phyloP scores from a whole-genome alignment of 1,140 invertebrate species.

The Cheumatopsyche charites region DNA sequence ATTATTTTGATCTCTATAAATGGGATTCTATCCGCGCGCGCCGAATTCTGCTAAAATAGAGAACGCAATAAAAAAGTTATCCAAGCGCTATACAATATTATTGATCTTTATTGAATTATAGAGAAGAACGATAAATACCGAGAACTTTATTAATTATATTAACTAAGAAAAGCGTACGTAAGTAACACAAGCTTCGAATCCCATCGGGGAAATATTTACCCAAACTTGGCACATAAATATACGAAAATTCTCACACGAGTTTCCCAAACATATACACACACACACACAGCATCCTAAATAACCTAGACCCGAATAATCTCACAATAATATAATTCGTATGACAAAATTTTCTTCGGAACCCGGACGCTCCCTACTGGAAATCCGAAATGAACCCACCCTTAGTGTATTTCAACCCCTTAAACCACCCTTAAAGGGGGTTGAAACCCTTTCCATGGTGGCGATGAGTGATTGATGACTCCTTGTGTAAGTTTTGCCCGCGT shows the following conservation, averaged over 20 bases:
- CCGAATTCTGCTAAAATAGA: neutral
- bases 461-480: constrained; percentile 49
- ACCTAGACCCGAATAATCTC: too few species aligned
- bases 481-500: constrained; percentile 45
- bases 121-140: constrained; percentile 24
- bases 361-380: neutral
- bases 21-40: neutral
- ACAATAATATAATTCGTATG: too few species aligned
- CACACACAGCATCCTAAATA: too few species aligned
- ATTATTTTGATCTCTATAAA: neutral
- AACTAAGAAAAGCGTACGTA: constrained; percentile 24
- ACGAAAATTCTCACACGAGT: constrained; percentile 1
- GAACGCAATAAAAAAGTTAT: constrained; percentile 22
- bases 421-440: neutral
- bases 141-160: constrained; percentile 26
- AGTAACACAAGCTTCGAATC: constrained; percentile 3
- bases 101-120: constrained; percentile 28
- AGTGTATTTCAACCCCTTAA: neutral
- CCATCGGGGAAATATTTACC: constrained; percentile 24
- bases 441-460: constrained; percentile 29
- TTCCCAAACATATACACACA: too few species aligned
- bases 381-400: neutral
- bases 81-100: constrained; percentile 20
- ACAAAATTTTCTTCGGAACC: neutral
- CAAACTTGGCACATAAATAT: constrained; percentile 16